These are phyloP conservation scores for Epinotia demarniana DNA, from an alignment of 2,888 invertebrate genomes.

Conservation along the genomic window DNA sequence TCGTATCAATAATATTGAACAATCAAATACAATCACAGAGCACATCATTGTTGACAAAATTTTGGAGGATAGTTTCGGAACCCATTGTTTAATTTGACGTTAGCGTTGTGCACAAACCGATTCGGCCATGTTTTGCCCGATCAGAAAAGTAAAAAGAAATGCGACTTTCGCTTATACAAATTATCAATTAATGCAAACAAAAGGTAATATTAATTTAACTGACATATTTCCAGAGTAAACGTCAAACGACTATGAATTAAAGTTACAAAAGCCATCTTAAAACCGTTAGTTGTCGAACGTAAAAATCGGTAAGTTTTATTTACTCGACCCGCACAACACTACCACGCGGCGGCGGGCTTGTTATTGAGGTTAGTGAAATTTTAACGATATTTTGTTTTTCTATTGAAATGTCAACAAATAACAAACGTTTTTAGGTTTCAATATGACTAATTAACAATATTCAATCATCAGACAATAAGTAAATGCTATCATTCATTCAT, in stretches of 20 bases:
- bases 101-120: conserved; percentile 1
- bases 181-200: neutral
- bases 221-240: neutral
- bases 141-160: neutral
- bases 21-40: conserved; percentile 24
- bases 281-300: neutral
- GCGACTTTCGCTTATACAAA: neutral
- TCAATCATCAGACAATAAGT: conserved; percentile 39
- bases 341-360: conserved; percentile 71
- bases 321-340: conserved; percentile 55
- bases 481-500: conserved; percentile 68
- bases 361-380: conserved; percentile 78
- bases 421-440: conserved; percentile 40
- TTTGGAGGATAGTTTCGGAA: conserved; percentile 36
- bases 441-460: conserved; percentile 42
- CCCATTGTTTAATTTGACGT: conserved; percentile 27
- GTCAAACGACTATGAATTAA: neutral
- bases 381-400: conserved; percentile 63
- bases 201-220: neutral
- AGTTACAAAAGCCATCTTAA: neutral
- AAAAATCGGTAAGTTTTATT: conserved; percentile 25
- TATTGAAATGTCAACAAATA: conserved; percentile 51
- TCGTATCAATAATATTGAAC: conserved; percentile 2
- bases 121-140: neutral
- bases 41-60: conserved; percentile 33